phyloP scores from a whole-genome alignment of 2,113 vertebrate species.

The Heloderma charlesbogerti region DNA sequence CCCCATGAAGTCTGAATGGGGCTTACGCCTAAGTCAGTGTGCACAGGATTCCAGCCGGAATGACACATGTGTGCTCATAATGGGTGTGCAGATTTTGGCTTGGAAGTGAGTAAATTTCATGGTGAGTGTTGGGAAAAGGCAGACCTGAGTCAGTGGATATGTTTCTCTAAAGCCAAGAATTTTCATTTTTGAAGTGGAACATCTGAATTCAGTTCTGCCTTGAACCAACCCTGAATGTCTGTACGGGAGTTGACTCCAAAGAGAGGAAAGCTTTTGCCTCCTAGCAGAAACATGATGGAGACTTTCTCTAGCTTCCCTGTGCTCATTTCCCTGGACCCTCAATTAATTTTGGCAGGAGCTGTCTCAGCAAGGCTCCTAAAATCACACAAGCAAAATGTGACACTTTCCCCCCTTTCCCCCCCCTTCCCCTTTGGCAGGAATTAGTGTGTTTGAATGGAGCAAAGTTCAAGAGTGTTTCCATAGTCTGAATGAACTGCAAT shows the following conservation, averaged over 20 bases:
- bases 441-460: not conserved
- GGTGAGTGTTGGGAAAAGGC: not conserved
- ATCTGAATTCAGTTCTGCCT: slow-evolving; percentile 18
- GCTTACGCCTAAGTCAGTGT: not conserved
- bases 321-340: not conserved
- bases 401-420: not conserved
- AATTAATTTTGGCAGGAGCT: not conserved
- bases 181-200: slow-evolving; percentile 23
- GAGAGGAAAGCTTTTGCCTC: not conserved
- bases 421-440: not conserved
- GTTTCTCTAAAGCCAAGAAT: not conserved
- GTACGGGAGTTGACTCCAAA: not conserved
- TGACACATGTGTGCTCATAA: slow-evolving; percentile 9
- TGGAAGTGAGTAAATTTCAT: slow-evolving; percentile 4
- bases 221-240: not conserved
- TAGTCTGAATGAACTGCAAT: not conserved
- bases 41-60: not conserved
- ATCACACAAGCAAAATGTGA: slow-evolving; percentile 1
- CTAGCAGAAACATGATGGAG: not conserved
- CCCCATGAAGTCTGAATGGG: not conserved
- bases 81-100: not conserved
- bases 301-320: not conserved
- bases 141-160: not conserved
- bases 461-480: slow-evolving; percentile 8
- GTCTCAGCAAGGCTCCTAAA: slow-evolving; percentile 1